These are phyloP conservation scores for Rafetus swinhoei DNA, from an alignment of 2,113 vertebrate genomes.

Conservation along the genomic window DNA sequence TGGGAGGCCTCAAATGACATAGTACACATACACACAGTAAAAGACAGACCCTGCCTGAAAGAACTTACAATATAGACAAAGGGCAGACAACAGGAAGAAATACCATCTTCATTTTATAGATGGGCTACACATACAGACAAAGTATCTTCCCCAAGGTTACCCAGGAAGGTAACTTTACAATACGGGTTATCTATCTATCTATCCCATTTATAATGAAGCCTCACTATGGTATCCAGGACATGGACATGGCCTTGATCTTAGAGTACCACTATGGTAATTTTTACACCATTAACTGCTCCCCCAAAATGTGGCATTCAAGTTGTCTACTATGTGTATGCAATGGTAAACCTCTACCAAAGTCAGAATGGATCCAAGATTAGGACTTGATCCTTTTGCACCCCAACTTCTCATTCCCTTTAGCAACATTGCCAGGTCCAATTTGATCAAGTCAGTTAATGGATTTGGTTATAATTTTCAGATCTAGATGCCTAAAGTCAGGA, in stretches of 20 bases:
- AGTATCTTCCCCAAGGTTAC: background rate
- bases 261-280: background rate
- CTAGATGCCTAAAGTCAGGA: background rate
- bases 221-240: background rate
- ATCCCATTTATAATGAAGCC: background rate
- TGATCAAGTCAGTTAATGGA: background rate
- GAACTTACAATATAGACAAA: background rate
- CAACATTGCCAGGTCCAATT: background rate
- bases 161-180: background rate
- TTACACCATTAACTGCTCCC: background rate
- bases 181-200: background rate
- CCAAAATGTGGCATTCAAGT: background rate
- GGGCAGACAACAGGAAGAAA: background rate
- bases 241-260: background rate
- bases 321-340: background rate
- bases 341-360: background rate
- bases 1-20: background rate
- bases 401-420: background rate
- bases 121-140: background rate
- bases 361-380: background rate
- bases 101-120: background rate
- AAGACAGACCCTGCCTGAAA: background rate
- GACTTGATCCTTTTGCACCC: background rate
- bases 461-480: background rate
- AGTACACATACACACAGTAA: background rate